These are phyloP conservation scores for Troglohyphantes excavatus DNA, from an alignment of 2,888 invertebrate genomes.

Conservation along the genomic window DNA sequence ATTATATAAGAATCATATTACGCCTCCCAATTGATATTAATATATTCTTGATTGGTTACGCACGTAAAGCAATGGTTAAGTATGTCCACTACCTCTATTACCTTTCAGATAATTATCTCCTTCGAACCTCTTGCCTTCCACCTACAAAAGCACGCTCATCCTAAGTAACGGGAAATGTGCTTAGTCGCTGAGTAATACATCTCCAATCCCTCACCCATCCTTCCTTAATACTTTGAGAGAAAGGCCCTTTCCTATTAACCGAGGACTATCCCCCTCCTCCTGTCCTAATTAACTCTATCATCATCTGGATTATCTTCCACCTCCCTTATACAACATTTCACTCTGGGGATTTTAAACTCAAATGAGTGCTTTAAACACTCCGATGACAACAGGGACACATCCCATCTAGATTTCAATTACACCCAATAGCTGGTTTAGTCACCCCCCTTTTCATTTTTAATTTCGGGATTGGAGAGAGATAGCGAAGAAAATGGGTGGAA, in stretches of 20 bases:
- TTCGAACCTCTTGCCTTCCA: too few species aligned
- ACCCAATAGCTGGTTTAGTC: conserved; percentile 36
- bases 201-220: neutral
- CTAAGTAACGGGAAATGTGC: neutral
- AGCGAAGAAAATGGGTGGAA: neutral
- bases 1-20: too few species aligned
- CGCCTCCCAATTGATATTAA: too few species aligned
- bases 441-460: conserved; percentile 33
- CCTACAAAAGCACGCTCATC: too few species aligned
- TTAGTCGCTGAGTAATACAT: neutral
- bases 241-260: conserved; percentile 1
- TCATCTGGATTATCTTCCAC: conserved; percentile 36
- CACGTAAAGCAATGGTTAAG: too few species aligned
- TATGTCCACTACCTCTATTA: too few species aligned
- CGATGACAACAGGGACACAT: conserved; percentile 3
- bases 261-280: conserved; percentile 8
- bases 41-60: too few species aligned
- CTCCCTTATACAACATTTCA: neutral
- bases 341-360: conserved; percentile 25
- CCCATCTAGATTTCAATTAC: conserved; percentile 22
- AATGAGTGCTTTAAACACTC: conserved; percentile 52
- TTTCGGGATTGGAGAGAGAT: neutral
- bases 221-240: neutral
- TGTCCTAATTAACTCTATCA: conserved; percentile 53
- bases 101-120: too few species aligned